Evolutionary conservation across 2,797 vertebrate genomes (phyloP).

Genomic region (Sebastes minor): DNA sequence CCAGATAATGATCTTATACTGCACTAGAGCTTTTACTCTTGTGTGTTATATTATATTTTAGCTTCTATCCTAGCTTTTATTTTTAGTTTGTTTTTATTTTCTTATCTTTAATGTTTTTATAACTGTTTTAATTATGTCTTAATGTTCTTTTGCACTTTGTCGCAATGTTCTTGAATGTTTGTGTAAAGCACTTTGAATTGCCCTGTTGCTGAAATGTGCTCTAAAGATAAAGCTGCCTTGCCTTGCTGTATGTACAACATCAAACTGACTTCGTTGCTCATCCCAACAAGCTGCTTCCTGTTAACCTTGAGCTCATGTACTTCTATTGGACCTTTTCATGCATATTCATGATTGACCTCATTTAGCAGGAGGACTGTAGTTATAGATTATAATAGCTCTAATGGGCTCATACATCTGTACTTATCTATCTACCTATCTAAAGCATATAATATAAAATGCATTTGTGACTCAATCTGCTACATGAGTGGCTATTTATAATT

Average conservation of each 20-base stretch:
- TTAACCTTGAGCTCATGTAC: constrained; percentile 59
- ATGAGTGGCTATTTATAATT: background rate
- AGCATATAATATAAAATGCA: background rate
- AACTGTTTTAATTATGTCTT: too few species aligned
- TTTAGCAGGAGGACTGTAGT: background rate
- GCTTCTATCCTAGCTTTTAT: too few species aligned
- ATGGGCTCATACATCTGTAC: background rate
- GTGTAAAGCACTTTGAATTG: too few species aligned
- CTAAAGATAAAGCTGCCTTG: too few species aligned
- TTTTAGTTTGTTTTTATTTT: too few species aligned
- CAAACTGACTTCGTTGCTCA: constrained; percentile 48
- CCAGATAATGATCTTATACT: too few species aligned
- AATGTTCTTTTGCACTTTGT: too few species aligned
- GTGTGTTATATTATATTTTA: too few species aligned
- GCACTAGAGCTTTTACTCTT: too few species aligned
- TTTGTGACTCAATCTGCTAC: background rate
- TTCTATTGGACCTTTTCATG: constrained; percentile 9
- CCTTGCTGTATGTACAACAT: background rate
- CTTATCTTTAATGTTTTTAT: too few species aligned
- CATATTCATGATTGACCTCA: constrained; percentile 11
- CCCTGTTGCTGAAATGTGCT: too few species aligned
- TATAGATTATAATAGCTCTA: background rate
- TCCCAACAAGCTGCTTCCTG: constrained; percentile 54
- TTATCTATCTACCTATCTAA: background rate
- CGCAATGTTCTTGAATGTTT: too few species aligned